Percentiles rank a stretch among this genome's conserved stretches.
Evolutionary conservation across 2,888 invertebrate species (phyloP).

Genomic region (Leptinotarsa rubiginosa): DNA sequence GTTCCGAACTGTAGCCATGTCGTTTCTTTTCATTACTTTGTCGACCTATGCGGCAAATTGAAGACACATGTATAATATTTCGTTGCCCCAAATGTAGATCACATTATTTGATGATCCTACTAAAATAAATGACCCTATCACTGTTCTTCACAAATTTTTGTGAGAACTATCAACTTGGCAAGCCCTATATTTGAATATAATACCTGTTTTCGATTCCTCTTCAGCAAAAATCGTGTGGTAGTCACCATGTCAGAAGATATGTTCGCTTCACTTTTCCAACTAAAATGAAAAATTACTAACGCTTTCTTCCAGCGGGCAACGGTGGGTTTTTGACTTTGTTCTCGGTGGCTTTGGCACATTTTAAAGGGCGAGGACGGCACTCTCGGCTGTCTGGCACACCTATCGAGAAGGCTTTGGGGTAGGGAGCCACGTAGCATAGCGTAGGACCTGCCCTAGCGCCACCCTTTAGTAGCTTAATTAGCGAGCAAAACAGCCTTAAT

Average conservation of each 20-base stretch:
- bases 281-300: constrained; percentile 50
- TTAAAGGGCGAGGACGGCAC: constrained; percentile 51
- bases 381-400: constrained; percentile 50
- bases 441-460: constrained; percentile 46
- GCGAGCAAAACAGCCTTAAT: constrained; percentile 31
- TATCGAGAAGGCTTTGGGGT: constrained; percentile 48
- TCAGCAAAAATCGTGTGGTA: not conserved
- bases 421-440: constrained; percentile 45
- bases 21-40: no score
- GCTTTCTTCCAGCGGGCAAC: constrained; percentile 62
- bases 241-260: not conserved
- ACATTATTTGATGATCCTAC: no score
- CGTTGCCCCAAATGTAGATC: no score
- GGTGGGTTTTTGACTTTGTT: constrained; percentile 65
- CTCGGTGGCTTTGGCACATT: constrained; percentile 65
- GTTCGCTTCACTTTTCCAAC: constrained; percentile 38
- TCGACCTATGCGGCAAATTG: no score
- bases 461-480: constrained; percentile 33
- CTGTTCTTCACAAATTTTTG: no score
- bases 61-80: no score
- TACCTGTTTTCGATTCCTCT: no score
- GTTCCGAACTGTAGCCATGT: no score
- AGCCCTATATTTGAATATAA: no score
- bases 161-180: no score
- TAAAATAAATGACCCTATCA: no score